These are phyloP conservation scores for Pollicipes pollicipes DNA, from an alignment of 1,140 invertebrate species.

Conservation along the genomic window DNA sequence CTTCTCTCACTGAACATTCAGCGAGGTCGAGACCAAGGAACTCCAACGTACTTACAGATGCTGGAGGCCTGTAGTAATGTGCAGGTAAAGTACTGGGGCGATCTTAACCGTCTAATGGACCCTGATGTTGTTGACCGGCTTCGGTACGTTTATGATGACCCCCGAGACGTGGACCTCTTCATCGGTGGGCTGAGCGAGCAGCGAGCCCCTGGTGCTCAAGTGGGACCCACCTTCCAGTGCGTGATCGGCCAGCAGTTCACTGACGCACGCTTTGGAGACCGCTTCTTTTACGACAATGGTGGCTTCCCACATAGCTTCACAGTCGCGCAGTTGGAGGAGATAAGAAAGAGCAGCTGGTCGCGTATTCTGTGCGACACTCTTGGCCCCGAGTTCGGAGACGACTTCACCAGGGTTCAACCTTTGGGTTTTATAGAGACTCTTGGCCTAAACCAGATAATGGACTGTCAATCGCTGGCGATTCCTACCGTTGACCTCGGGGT, in stretches of 20 bases:
- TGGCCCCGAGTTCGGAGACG: slow-evolving; percentile 21
- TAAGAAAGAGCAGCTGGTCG: slow-evolving; percentile 34
- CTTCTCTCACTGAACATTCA: slow-evolving; percentile 30
- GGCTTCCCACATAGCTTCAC: slow-evolving; percentile 21
- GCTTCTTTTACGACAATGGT: slow-evolving; percentile 28
- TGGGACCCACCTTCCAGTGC: slow-evolving; percentile 33
- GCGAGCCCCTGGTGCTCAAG: slow-evolving; percentile 22
- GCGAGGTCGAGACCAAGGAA: slow-evolving; percentile 39
- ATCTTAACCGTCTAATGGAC: slow-evolving; percentile 5
- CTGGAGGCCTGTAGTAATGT: not conserved
- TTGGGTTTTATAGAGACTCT: not conserved
- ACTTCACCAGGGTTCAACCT: not conserved
- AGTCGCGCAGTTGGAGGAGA: slow-evolving; percentile 32
- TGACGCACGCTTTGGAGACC: slow-evolving; percentile 21
- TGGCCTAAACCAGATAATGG: not conserved
- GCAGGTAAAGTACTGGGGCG: not conserved
- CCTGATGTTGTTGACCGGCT: slow-evolving; percentile 9
- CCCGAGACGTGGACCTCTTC: slow-evolving; percentile 22
- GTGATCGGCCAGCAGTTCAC: slow-evolving; percentile 31
- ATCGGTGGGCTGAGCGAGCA: slow-evolving; percentile 26
- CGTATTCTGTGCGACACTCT: slow-evolving; percentile 39
- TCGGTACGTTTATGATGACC: slow-evolving; percentile 10
- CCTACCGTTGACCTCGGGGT: not conserved
- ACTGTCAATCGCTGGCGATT: not conserved
- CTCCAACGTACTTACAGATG: slow-evolving; percentile 35